These are phyloP conservation scores for Rhopalosiphum padi DNA, from an alignment of 1,140 invertebrate genomes.

Conservation along the genomic window DNA sequence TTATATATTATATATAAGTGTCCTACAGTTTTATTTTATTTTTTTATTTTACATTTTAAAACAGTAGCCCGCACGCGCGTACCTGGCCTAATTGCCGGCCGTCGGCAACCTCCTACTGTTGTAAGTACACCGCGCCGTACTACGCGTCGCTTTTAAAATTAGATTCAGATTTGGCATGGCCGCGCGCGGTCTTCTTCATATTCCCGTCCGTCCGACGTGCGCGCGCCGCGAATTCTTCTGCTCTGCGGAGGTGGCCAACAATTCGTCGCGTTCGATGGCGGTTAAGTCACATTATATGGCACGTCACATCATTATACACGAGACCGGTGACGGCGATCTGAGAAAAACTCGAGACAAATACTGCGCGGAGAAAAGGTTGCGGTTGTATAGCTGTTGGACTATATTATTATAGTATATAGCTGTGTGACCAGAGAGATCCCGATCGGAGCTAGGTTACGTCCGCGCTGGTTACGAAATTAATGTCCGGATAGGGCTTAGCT, in stretches of 20 bases:
- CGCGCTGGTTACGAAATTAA: no score
- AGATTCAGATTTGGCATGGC: slow-evolving; percentile 50
- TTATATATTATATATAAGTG: background rate
- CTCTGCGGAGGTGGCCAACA: background rate
- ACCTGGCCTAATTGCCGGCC: slow-evolving; percentile 39
- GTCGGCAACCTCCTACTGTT: background rate
- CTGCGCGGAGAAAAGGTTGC: no score
- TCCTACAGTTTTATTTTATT: slow-evolving; percentile 16
- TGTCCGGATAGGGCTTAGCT: no score
- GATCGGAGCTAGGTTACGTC: no score
- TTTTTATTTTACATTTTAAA: slow-evolving; percentile 2
- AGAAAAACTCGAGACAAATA: no score
- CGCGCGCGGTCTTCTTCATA: background rate
- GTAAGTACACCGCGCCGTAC: background rate
- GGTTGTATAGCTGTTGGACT: no score
- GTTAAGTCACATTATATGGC: background rate
- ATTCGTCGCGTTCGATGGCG: background rate
- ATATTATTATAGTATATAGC: no score
- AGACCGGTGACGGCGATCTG: no score
- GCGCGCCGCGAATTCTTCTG: background rate
- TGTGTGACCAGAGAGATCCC: no score
- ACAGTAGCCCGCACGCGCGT: background rate
- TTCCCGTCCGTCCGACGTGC: background rate
- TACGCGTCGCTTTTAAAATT: slow-evolving; percentile 38
- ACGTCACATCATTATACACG: no score